These are phyloP conservation scores for Paramormyrops kingsleyae DNA, from an alignment of 2,113 vertebrate species.

Conservation along the genomic window DNA sequence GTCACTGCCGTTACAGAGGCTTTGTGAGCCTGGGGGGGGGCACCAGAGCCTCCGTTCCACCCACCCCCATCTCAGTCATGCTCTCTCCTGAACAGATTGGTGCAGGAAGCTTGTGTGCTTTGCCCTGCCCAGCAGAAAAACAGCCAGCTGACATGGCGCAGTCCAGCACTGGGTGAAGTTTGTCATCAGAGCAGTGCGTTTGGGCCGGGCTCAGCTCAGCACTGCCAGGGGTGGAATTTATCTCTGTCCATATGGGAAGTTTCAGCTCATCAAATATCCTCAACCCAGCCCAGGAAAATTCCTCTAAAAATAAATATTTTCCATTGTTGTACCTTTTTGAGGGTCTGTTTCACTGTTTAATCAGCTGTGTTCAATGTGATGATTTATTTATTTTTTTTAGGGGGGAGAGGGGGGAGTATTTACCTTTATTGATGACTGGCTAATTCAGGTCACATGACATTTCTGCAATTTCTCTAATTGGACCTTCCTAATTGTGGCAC, in stretches of 20 bases:
- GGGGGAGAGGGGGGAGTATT: background rate
- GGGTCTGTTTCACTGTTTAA: background rate
- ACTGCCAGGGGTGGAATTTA: background rate
- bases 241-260: background rate
- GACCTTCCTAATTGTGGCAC: background rate
- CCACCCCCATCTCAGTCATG: background rate
- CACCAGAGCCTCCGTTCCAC: background rate
- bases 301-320: background rate
- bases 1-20: background rate
- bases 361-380: background rate
- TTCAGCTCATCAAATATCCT: background rate
- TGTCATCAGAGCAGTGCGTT: background rate
- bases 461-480: background rate
- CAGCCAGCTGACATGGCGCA: background rate
- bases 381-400: background rate
- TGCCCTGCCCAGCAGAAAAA: background rate
- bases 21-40: background rate
- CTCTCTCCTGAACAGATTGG: background rate
- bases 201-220: background rate
- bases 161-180: background rate
- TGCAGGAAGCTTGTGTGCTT: background rate
- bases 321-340: background rate
- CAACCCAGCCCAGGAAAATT: conserved; percentile 1
- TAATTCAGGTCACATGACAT: background rate
- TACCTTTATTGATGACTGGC: background rate